These are phyloP conservation scores for Cynodonichthys magdalenae DNA, from an alignment of 2,797 vertebrate species.

Conservation along the genomic window DNA sequence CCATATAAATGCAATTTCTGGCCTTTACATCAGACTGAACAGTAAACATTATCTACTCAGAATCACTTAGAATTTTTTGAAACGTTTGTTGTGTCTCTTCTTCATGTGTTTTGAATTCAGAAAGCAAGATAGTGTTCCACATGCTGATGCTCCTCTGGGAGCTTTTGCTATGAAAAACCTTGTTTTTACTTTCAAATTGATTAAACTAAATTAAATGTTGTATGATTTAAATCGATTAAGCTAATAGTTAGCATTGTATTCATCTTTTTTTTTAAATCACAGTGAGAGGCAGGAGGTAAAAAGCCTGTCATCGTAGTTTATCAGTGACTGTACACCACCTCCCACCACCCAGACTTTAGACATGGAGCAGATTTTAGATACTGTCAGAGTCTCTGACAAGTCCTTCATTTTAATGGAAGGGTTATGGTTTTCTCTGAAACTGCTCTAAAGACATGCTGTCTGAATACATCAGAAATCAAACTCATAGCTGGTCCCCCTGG, in stretches of 20 bases:
- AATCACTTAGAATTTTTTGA: no score
- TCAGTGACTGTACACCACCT: neutral
- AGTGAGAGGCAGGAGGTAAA: neutral
- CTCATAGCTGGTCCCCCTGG: neutral
- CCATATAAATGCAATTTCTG: neutral
- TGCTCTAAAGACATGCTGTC: slow-evolving; percentile 21
- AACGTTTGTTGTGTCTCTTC: no score
- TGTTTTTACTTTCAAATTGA: neutral
- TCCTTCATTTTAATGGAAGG: slow-evolving; percentile 1
- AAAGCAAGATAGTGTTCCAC: neutral
- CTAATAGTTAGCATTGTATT: no score
- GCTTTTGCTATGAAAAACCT: no score
- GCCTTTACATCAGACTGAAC: neutral
- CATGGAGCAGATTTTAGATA: neutral
- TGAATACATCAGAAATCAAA: slow-evolving; percentile 13
- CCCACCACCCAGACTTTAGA: neutral
- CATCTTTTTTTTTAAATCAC: neutral
- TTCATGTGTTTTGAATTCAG: neutral
- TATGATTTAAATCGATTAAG: neutral
- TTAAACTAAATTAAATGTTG: neutral
- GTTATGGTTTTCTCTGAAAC: neutral
- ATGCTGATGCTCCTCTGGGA: neutral
- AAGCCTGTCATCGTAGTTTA: neutral
- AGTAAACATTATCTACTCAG: neutral
- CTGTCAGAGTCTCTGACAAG: slow-evolving; percentile 1